A percentile compares a stretch with the other conserved stretches of the same genome.
Evolutionary conservation across 2,113 vertebrate genomes (phyloP).

Genomic region (Neogale vison): DNA sequence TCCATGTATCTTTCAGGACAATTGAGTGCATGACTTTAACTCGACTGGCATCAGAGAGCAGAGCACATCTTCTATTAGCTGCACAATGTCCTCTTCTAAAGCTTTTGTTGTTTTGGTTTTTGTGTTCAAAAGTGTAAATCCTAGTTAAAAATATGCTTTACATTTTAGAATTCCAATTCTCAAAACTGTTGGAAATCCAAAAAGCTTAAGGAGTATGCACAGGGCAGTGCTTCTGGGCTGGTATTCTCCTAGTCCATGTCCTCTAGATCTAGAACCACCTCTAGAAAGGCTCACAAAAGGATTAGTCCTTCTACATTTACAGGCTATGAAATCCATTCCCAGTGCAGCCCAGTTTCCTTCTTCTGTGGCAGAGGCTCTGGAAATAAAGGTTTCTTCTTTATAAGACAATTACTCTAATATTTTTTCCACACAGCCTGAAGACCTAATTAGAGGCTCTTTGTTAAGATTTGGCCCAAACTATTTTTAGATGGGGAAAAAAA

Average conservation of each 20-base stretch:
- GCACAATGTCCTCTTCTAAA: background rate
- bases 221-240: background rate
- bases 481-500: background rate
- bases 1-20: background rate
- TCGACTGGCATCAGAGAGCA: background rate
- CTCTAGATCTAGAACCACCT: background rate
- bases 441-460: background rate
- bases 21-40: background rate
- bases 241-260: background rate
- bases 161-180: constrained; percentile 23
- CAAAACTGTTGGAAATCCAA: background rate
- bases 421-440: background rate
- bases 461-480: background rate
- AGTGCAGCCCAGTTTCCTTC: background rate
- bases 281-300: background rate
- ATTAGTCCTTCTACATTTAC: background rate
- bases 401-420: background rate
- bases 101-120: background rate
- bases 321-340: background rate
- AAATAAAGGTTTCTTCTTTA: constrained; percentile 39
- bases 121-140: background rate
- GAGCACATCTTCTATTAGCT: background rate
- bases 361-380: background rate
- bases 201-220: background rate
- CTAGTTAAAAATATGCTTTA: background rate